Evolutionary conservation across 1,140 invertebrate species (phyloP).

Genomic region (Palaemon carinicauda): DNA sequence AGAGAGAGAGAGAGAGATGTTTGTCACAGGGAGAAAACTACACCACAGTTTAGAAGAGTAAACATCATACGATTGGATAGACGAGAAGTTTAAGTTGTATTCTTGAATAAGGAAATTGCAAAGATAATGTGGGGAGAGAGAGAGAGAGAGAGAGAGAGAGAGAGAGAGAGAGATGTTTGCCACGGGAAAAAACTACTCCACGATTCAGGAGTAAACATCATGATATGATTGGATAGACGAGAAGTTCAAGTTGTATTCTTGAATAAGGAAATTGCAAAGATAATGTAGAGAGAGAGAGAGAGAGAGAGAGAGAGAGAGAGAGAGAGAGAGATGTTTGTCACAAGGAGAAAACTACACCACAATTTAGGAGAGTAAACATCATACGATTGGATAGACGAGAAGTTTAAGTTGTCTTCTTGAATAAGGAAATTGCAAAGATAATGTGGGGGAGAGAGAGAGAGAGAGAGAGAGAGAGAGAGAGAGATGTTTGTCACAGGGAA

Average conservation of each 20-base stretch:
- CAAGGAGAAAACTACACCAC: too few species aligned
- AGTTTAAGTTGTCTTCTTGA: too few species aligned
- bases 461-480: not conserved
- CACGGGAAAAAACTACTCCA: not conserved
- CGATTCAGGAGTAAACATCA: not conserved
- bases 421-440: too few species aligned
- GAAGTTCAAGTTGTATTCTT: not conserved
- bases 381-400: too few species aligned
- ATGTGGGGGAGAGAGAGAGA: not conserved
- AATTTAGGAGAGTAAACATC: too few species aligned
- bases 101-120: too few species aligned
- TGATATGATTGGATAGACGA: not conserved
- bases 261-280: not conserved
- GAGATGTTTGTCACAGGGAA: not conserved
- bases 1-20: not conserved
- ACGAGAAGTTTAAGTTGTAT: too few species aligned
- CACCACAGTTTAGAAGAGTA: too few species aligned
- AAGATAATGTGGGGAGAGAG: too few species aligned
- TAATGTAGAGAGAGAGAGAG: not conserved
- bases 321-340: not conserved
- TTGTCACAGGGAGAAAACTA: not conserved
- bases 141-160: not conserved
- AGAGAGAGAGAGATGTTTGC: not conserved
- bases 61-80: too few species aligned
- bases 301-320: not conserved